phyloP scores from a whole-genome alignment of 1,140 invertebrate species.

The Halictus rubicundus region DNA sequence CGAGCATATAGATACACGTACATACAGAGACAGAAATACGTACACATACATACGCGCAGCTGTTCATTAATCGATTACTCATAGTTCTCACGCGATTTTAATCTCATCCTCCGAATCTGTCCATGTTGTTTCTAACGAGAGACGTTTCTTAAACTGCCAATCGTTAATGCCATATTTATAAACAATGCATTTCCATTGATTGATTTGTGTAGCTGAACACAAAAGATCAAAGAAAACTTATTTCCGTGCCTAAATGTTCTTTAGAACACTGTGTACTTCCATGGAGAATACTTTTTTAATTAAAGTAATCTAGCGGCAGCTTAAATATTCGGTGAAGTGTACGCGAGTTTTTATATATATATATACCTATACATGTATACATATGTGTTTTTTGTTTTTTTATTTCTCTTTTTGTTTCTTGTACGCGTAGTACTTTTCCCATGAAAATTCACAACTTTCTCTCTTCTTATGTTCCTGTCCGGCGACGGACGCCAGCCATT shows the following conservation, averaged over 20 bases:
- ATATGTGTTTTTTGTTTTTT: background rate
- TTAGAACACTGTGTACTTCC: constrained; percentile 62
- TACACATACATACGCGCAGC: no score
- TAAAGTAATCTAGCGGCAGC: constrained; percentile 59
- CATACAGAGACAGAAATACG: no score
- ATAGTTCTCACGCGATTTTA: constrained; percentile 43
- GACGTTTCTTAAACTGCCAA: constrained; percentile 72
- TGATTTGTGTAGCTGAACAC: constrained; percentile 55
- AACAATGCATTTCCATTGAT: constrained; percentile 66
- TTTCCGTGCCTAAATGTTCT: constrained; percentile 55
- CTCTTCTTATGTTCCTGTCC: constrained; percentile 74
- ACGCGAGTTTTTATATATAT: constrained; percentile 52
- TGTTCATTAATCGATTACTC: constrained; percentile 51
- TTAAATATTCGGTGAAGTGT: constrained; percentile 66
- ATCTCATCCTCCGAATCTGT: constrained; percentile 49
- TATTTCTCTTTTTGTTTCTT: background rate
- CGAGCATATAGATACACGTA: no score
- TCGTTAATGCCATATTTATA: constrained; percentile 71
- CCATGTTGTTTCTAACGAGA: constrained; percentile 52
- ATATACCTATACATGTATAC: constrained; percentile 53
- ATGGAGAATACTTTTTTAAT: constrained; percentile 58
- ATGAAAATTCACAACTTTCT: constrained; percentile 53
- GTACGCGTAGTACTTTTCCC: constrained; percentile 49
- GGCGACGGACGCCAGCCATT: constrained; percentile 66
- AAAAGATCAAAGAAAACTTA: constrained; percentile 42